Evolutionary conservation across 2,797 vertebrate genomes (phyloP), one percentile per base, ranked within the genome.

Genomic region (Gobio occitaniae): DNA sequence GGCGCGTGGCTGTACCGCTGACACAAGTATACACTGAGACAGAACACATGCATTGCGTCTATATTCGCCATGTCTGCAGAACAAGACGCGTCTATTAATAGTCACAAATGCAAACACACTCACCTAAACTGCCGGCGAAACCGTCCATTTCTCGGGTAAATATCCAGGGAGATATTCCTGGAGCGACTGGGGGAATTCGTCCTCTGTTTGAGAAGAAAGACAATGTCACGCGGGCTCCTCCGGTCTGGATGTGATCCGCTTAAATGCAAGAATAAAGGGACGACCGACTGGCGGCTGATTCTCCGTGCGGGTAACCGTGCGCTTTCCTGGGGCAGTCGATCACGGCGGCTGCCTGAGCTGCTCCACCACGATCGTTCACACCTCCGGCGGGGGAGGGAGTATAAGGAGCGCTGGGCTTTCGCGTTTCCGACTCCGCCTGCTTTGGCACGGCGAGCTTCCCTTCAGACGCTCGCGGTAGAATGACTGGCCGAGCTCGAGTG

Each of bases 101-200:
- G 88, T 50, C 80, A 83, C 52, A 59, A 36, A n/a, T 47, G 38
- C 29, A 17, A 41, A 65, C 68, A 74, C 65, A 96, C 97, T 98
- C 92, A 98, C 97, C 97, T 92, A 98, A 93, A 93, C 97, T 98
- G 92, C 97, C 97, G 93, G 97, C 94, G 95, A 98, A 97, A 91
- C 97, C 97, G 96, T 98, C 97, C 97, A 98, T 98, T 93, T 96
- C 90, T 90, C 56, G 69, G 70, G 71, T 54, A 87, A 76, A 88
- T 84, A 83, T 91, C 87, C 87, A 89, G 86, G 90, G 88, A 85
- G 90, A 89, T 79, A 78, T 75, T 89, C 87, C 88, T 86, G 59
- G 71, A 75, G 75, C 68, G 69, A 63, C 44, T 68, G 71, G 65
- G 71, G 61, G 86, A 50, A 48, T 79, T 54, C 75, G 82, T 81